Base-by-base conservation (phyloP, 2,113 vertebrate genomes). In the Sitta europaea region DNA sequence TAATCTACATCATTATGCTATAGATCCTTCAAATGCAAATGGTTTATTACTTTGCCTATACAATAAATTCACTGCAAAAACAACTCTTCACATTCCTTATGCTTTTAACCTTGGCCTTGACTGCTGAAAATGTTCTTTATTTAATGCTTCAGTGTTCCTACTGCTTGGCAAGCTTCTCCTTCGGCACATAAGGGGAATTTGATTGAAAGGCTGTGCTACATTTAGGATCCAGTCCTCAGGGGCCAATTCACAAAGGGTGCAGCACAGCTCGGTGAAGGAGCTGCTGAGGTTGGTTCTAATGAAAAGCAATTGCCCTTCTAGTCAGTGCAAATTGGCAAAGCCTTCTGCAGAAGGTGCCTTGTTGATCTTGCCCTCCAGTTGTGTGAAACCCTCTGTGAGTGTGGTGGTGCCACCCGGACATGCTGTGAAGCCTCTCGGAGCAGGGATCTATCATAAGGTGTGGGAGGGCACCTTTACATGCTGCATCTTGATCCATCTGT, bases 71-170 rank as follows among this genome's bases (percentile, higher is more conserved):
- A 73, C 74, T 93, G 86, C 63, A 92, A 74, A 96, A 95, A 77
- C 63, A 95, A 80, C 63, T 73, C 61, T 58, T 96, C 83, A 36
- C 38, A 81, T 92, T 95, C 61, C 63, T 90, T 96, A 78, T 95
- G 91, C 76, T 96, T 96, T 97, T 94, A 96, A 95, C 94, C 86
- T 95, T 84, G 87, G 80, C 81, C 85, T 86, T 79, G 72, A 78
- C 77, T 96, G 90, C 80, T 92, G 88, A 94, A 93, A 96, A 96
- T 94, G 76, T 92, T 97, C 92, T 92, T 93, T 94, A 66, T 95
- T 95, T 95, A 94, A 91, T 86, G 86, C 78, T 94, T 95, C 72
- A 51, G 58, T 74, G 51, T 96, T 96, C 90, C 80, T 59, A 54
- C 73, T 95, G 74, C 76, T 94, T 94, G 94, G 95, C 88, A 96